Evolutionary conservation across 2,888 invertebrate genomes (phyloP).

Genomic region (Nomada flava): DNA sequence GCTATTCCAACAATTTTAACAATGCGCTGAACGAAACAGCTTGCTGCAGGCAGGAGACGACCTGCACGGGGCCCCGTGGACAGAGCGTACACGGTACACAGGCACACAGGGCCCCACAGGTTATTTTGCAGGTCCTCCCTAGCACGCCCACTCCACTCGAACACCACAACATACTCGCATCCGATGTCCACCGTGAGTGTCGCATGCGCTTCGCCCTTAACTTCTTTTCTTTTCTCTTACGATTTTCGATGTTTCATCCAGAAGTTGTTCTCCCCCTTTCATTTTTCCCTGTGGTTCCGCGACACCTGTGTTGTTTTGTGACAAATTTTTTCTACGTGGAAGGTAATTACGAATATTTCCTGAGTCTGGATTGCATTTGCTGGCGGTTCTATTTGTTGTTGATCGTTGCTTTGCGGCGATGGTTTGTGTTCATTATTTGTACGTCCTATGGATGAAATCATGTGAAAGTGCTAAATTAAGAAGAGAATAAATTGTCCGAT

Average conservation of each 20-base stretch:
- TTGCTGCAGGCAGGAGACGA: constrained; percentile 75
- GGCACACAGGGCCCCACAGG: constrained; percentile 85
- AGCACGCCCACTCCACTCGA: constrained; percentile 83
- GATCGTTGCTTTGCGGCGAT: too few species aligned
- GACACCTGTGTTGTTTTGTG: too few species aligned
- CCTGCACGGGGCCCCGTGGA: constrained; percentile 78
- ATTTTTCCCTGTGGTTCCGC: too few species aligned
- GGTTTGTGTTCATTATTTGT: too few species aligned
- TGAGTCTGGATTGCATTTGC: too few species aligned
- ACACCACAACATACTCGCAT: constrained; percentile 83
- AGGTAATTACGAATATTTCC: too few species aligned
- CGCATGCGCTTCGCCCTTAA: constrained; percentile 79
- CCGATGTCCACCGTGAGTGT: constrained; percentile 84
- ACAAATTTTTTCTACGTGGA: too few species aligned
- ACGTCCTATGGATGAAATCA: too few species aligned
- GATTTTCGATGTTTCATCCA: neutral
- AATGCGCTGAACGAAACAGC: constrained; percentile 84
- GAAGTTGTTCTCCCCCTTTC: too few species aligned
- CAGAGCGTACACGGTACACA: constrained; percentile 70
- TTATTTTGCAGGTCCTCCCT: constrained; percentile 91
- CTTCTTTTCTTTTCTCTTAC: neutral
- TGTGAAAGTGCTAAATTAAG: too few species aligned
- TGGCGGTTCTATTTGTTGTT: too few species aligned
- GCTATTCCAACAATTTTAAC: constrained; percentile 84
- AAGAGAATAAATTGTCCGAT: too few species aligned